Base-by-base conservation (phyloP, 2,888 invertebrate species). In the Ophioninae sp. region DNA sequence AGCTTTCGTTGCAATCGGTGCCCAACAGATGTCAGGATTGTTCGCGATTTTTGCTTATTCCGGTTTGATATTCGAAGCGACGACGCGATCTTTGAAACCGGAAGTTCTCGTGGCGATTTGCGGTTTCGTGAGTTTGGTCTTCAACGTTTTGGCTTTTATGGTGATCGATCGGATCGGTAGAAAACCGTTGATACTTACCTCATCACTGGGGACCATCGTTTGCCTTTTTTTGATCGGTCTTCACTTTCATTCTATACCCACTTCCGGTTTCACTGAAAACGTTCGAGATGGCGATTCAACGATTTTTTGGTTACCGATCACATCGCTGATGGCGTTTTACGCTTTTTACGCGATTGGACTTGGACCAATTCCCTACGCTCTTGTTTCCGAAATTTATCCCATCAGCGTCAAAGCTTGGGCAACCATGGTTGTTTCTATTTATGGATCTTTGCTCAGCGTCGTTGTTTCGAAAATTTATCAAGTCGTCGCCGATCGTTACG, bases 301-400 rank as follows among this genome's bases (percentile, higher is more conserved):
- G 17, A 51, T 51, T 0, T 51, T 51, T 51, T 51, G 17, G 17
- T 17, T 51, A 51, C 51, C 51, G 51, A 51, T 51, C 17, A 5
- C 17, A 13, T 51, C 51, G 17, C 6, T 51, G 51, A 51, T 51
- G 51, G 51, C 51, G 51, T 85, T 79, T 61, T 39, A 74, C 8
- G 0, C 80, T 10, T n/a, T 63, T 44, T 51, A 67, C n/a, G 20
- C 73, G 0, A 0, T 86, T 1, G 88, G 87, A 8, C 17, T 88
- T 10, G 30, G 22, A 6, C 41, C 77, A 0, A 56, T 88, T 0
- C 87, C 86, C 0, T 67, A 23, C 8, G 23, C 84, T 8, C 6
- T 88, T 0, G 23, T 78, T 3, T 81, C 85, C 0, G 88, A 88
- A 63, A 73, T 88, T 6, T 88, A 85, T 58, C 79, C 87, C 0